phyloP scores from a whole-genome alignment of 2,888 invertebrate species.

The Amiota communis region DNA sequence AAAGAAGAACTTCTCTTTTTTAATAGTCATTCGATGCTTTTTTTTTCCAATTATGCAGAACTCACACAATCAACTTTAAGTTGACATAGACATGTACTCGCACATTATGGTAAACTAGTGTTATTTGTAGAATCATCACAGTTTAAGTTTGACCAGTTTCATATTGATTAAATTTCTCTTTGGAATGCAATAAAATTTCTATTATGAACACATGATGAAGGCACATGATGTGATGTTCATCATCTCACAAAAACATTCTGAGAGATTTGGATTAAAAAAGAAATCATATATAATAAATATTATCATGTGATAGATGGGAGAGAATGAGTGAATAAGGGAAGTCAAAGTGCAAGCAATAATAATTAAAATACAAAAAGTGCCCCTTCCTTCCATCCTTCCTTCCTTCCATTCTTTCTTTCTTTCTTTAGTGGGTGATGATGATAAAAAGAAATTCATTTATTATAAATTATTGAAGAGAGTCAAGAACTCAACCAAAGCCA shows the following conservation, averaged over 20 bases:
- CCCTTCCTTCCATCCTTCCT: no score
- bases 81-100: neutral
- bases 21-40: slow-evolving; percentile 25
- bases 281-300: no score
- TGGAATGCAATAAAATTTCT: no score
- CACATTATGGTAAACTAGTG: neutral
- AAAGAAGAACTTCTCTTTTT: slow-evolving; percentile 4
- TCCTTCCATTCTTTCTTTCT: no score
- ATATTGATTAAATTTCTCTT: no score
- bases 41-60: slow-evolving; percentile 12
- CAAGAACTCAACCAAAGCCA: neutral
- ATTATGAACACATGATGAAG: neutral
- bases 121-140: no score
- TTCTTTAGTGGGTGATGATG: neutral
- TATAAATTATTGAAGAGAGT: slow-evolving; percentile 24
- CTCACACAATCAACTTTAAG: neutral
- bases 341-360: slow-evolving; percentile 38
- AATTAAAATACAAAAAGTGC: slow-evolving; percentile 31
- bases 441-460: slow-evolving; percentile 8
- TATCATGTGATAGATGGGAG: no score
- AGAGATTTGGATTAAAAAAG: no score
- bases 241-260: no score
- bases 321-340: slow-evolving; percentile 20
- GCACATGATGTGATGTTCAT: no score
- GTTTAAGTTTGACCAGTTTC: no score